Evolutionary conservation across 2,113 vertebrate species (phyloP).

Genomic region (Bettongia penicillata): DNA sequence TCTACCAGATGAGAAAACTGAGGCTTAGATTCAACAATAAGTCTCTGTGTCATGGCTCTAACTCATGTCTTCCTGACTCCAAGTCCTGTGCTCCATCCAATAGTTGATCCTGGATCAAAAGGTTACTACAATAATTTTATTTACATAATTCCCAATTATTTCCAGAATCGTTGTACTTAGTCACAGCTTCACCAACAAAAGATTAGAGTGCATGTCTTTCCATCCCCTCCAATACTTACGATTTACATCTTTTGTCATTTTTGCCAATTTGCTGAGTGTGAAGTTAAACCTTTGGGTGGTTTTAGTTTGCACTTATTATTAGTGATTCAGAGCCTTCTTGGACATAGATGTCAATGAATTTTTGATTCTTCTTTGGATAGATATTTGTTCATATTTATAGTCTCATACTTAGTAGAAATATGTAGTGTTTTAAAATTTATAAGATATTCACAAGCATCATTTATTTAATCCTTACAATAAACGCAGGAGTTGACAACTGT

Average conservation of each 20-base stretch:
- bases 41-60: background rate
- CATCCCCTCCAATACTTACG: background rate
- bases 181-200: background rate
- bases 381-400: background rate
- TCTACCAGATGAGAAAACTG: background rate
- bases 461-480: background rate
- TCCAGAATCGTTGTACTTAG: background rate
- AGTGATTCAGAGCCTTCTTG: background rate
- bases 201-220: background rate
- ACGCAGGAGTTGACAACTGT: background rate
- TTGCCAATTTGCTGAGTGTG: background rate
- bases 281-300: background rate
- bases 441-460: background rate
- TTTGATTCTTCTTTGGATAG: background rate
- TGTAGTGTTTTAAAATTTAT: background rate
- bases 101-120: background rate
- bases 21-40: background rate
- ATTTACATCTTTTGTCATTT: background rate
- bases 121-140: background rate
- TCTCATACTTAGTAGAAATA: background rate
- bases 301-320: background rate
- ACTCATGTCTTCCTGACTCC: background rate
- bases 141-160: background rate
- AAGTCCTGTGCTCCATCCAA: background rate
- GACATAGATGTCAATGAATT: background rate